Conservation (phyloP, 2,797 vertebrate species). For the Xerus rutilus region DNA sequence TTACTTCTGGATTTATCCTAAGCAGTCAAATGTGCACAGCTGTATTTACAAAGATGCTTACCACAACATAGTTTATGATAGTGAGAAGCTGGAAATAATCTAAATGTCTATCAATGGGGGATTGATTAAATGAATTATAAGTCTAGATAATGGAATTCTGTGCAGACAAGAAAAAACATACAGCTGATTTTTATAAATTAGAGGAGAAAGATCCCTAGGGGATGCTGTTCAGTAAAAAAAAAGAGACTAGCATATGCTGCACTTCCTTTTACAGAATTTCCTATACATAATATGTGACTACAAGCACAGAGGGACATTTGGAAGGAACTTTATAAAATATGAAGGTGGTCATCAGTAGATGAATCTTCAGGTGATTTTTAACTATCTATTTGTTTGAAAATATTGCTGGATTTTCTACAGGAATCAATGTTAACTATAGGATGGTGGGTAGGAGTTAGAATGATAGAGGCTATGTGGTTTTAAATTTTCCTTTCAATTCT, state of each 20-base stretch:
- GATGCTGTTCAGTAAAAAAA: not conserved
- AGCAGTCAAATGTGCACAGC: constrained; percentile 56
- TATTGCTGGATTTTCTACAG: not conserved
- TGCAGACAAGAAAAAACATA: constrained; percentile 22
- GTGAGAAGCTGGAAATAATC: constrained; percentile 34
- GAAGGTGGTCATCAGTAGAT: not conserved
- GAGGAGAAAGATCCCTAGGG: not conserved
- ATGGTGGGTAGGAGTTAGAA: too few relatives aligned
- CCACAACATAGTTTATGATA: not conserved
- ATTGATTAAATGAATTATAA: constrained; percentile 66
- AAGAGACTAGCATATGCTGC: not conserved
- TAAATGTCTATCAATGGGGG: constrained; percentile 60
- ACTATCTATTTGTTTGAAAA: not conserved
- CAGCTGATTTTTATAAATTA: constrained; percentile 47
- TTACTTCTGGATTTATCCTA: constrained; percentile 49
- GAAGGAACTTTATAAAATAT: constrained; percentile 23
- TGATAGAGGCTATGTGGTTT: not conserved
- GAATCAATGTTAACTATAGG: not conserved
- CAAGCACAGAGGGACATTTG: not conserved
- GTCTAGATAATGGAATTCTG: constrained; percentile 40
- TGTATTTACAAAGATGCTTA: constrained; percentile 72
- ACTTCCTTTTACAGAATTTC: not conserved
- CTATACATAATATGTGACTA: not conserved
- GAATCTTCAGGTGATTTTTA: not conserved
- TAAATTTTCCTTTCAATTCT: not conserved